Evolutionary conservation across 2,797 vertebrate species (phyloP).

Genomic region (Sphaeramia orbicularis): DNA sequence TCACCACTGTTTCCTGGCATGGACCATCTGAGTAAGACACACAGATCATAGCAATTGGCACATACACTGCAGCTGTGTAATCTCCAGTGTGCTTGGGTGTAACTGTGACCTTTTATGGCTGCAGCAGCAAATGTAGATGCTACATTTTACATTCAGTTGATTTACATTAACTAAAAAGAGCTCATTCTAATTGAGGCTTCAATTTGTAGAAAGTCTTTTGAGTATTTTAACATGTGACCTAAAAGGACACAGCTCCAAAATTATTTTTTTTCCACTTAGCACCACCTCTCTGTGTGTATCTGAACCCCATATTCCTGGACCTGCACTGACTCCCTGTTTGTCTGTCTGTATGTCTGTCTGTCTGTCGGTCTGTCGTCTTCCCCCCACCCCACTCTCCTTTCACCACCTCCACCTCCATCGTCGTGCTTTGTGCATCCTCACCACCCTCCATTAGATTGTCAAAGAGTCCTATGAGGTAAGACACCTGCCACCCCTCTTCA

Average conservation of each 20-base stretch:
- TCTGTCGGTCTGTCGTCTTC: slow-evolving; percentile 56
- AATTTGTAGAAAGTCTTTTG: neutral
- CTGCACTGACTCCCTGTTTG: slow-evolving; percentile 80
- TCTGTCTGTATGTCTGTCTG: slow-evolving; percentile 53
- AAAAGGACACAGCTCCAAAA: slow-evolving; percentile 21
- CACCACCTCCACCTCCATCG: slow-evolving; percentile 91
- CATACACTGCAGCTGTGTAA: neutral
- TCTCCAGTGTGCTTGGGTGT: neutral
- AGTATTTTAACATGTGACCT: neutral
- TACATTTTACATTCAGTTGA: neutral
- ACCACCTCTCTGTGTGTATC: slow-evolving; percentile 68
- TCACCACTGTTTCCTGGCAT: slow-evolving; percentile 56
- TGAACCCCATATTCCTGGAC: slow-evolving; percentile 76
- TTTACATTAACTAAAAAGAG: neutral
- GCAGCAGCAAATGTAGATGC: neutral
- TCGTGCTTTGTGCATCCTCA: slow-evolving; percentile 96
- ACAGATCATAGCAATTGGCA: slow-evolving; percentile 17
- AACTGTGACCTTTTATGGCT: neutral
- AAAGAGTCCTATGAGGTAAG: slow-evolving; percentile 99
- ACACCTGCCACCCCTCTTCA: slow-evolving; percentile 82
- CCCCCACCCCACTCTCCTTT: slow-evolving; percentile 52
- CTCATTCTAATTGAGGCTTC: neutral
- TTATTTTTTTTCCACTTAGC: slow-evolving; percentile 22
- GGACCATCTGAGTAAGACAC: slow-evolving; percentile 40
- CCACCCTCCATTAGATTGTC: slow-evolving; percentile 98